Evolutionary conservation across 1,140 invertebrate genomes (phyloP).

Genomic region (Anastatus disparis): DNA sequence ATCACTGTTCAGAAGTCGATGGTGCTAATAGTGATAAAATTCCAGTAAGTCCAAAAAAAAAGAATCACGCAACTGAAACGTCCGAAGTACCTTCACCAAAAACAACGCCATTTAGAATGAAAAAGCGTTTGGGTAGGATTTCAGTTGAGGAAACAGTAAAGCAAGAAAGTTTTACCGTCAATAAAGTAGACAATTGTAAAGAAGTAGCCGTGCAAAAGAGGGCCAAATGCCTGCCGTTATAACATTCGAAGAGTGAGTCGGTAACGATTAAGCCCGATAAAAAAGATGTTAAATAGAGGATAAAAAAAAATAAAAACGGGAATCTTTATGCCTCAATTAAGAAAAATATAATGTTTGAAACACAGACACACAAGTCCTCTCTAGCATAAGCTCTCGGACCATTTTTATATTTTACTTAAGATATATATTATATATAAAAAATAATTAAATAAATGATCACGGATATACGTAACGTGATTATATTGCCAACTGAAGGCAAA

Average conservation of each 20-base stretch:
- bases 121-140: conserved; percentile 61
- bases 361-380: conserved; percentile 3
- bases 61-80: conserved; percentile 53
- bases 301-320: no score
- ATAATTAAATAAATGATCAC: neutral
- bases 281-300: no score
- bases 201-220: conserved; percentile 58
- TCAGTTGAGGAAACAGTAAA: conserved; percentile 62
- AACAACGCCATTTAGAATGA: conserved; percentile 60
- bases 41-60: conserved; percentile 28
- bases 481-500: neutral
- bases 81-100: conserved; percentile 63
- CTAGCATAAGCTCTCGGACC: conserved; percentile 47
- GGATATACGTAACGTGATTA: conserved; percentile 8
- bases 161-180: conserved; percentile 62
- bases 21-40: conserved; percentile 57
- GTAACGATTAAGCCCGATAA: neutral
- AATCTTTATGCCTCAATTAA: neutral
- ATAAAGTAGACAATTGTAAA: conserved; percentile 56
- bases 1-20: conserved; percentile 53
- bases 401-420: conserved; percentile 49
- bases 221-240: conserved; percentile 65
- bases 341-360: neutral
- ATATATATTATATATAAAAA: neutral
- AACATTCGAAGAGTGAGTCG: conserved; percentile 44